phyloP scores from a whole-genome alignment of 2,888 invertebrate genomes.

The Pyralis farinalis region DNA sequence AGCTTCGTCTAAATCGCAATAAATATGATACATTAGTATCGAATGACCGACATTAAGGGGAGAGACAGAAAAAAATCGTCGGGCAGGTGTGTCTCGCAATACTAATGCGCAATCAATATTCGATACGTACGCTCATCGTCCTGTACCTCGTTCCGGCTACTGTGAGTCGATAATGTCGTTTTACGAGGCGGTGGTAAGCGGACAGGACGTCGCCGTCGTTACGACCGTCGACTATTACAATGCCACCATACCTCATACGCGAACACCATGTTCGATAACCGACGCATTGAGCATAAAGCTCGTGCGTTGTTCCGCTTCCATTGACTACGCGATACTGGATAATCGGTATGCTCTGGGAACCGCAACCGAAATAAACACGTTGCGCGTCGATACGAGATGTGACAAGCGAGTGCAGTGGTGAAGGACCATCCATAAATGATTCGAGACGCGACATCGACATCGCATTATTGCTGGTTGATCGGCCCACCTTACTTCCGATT shows the following conservation, averaged over 20 bases:
- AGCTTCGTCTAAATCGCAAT: slow-evolving; percentile 66
- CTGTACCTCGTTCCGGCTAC: slow-evolving; percentile 81
- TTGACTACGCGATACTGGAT: slow-evolving; percentile 44
- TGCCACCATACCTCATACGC: slow-evolving; percentile 70
- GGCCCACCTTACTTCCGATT: slow-evolving; percentile 78
- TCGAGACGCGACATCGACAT: slow-evolving; percentile 72
- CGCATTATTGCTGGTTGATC: slow-evolving; percentile 74
- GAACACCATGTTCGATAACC: slow-evolving; percentile 51
- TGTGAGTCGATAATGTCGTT: slow-evolving; percentile 80
- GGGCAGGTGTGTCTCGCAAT: slow-evolving; percentile 77
- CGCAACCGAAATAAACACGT: slow-evolving; percentile 52
- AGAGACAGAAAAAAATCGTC: slow-evolving; percentile 73
- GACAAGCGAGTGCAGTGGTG: slow-evolving; percentile 30
- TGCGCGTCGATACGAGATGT: slow-evolving; percentile 18
- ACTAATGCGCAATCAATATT: slow-evolving; percentile 79
- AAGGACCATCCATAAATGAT: slow-evolving; percentile 64
- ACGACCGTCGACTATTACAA: slow-evolving; percentile 76
- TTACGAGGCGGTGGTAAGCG: slow-evolving; percentile 72
- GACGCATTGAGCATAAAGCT: slow-evolving; percentile 38
- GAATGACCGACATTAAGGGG: slow-evolving; percentile 79
- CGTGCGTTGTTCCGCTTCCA: slow-evolving; percentile 57
- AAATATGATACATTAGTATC: slow-evolving; percentile 73
- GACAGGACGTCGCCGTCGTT: slow-evolving; percentile 80
- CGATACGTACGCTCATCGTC: slow-evolving; percentile 71
- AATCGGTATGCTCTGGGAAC: slow-evolving; percentile 34